phyloP scores from a whole-genome alignment of 2,113 vertebrate species.

The Neoarius graeffei region DNA sequence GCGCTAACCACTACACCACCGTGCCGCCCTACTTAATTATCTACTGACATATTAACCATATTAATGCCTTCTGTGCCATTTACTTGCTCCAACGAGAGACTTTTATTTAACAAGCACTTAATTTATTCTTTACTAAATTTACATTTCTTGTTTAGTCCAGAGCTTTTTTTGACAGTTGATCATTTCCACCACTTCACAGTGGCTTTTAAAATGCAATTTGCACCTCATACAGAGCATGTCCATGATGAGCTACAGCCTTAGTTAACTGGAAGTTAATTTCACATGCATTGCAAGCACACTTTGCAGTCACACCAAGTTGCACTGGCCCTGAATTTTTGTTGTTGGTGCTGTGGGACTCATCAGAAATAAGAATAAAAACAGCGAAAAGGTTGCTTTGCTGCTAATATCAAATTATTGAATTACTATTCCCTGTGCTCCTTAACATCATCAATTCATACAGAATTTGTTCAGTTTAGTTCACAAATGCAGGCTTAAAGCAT shows the following conservation, averaged over 20 bases:
- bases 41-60: background rate
- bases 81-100: background rate
- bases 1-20: no score
- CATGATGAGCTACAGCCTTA: constrained; percentile 8
- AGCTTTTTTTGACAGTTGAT: constrained; percentile 8
- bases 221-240: background rate
- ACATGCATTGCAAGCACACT: background rate
- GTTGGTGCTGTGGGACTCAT: background rate
- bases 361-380: background rate
- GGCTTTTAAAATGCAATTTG: constrained; percentile 27
- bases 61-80: background rate
- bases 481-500: constrained; percentile 7
- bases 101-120: constrained; percentile 8
- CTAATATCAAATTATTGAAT: constrained; percentile 3
- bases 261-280: constrained; percentile 19
- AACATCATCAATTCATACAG: background rate
- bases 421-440: background rate
- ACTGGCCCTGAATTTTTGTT: background rate
- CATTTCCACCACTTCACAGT: background rate
- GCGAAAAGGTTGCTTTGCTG: background rate
- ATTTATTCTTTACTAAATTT: constrained; percentile 17
- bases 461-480: constrained; percentile 15
- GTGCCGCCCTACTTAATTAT: background rate
- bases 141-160: constrained; percentile 7
- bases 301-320: background rate